Conservation (phyloP, 2,888 invertebrate genomes). For the Cephus pulcher region DNA sequence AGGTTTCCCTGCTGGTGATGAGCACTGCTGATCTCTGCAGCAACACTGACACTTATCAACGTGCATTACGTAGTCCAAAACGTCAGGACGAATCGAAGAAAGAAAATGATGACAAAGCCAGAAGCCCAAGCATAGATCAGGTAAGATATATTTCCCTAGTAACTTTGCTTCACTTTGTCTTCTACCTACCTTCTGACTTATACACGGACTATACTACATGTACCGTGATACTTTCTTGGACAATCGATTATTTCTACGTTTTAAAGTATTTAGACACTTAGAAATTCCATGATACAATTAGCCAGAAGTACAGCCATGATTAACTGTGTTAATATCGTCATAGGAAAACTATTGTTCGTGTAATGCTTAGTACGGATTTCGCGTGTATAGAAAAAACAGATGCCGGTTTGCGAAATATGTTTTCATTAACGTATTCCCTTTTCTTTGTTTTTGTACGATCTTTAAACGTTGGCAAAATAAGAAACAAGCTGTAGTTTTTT, state of each 20-base stretch:
- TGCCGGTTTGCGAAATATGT: not conserved
- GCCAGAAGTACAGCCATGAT: not conserved
- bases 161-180: not conserved
- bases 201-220: not conserved
- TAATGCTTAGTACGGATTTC: not conserved
- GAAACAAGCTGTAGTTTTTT: not conserved
- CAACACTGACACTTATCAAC: constrained; percentile 86
- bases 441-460: not conserved
- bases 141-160: constrained; percentile 68
- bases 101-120: constrained; percentile 71
- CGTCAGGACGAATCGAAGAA: constrained; percentile 62
- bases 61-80: constrained; percentile 83
- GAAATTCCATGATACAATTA: not conserved
- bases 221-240: not conserved
- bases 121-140: constrained; percentile 92
- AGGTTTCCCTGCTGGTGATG: constrained; percentile 87
- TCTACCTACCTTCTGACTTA: not conserved
- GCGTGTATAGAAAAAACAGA: not conserved
- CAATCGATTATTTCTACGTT: not conserved
- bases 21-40: constrained; percentile 93
- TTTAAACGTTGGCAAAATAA: not conserved
- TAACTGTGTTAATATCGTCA: not conserved
- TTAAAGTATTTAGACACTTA: not conserved
- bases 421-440: not conserved
- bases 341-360: not conserved